phyloP scores from a whole-genome alignment of 2,113 vertebrate species.

The Terrapene triunguis region DNA sequence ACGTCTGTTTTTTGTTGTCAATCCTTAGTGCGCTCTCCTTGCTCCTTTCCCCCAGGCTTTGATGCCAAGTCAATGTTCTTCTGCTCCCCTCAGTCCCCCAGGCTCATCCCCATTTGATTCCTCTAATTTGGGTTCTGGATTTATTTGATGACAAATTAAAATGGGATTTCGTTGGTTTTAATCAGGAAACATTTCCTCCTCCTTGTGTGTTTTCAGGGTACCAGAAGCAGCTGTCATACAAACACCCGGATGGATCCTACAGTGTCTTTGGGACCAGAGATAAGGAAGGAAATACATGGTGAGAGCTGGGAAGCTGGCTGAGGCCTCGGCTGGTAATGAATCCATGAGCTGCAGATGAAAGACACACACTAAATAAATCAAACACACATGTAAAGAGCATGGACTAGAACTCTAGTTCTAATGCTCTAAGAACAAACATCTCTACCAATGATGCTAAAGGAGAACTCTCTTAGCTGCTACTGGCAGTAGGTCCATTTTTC shows the following conservation, averaged over 20 bases:
- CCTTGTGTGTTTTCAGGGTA: conserved; percentile 70
- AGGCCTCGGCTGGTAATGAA: not conserved
- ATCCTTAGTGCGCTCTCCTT: not conserved
- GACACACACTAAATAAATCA: not conserved
- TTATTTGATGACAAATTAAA: not conserved
- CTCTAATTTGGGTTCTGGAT: not conserved
- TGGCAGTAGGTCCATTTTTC: not conserved
- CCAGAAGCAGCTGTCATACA: conserved; percentile 80
- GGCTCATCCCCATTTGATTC: not conserved
- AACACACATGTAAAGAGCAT: not conserved
- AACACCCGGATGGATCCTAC: conserved; percentile 77
- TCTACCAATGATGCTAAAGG: not conserved
- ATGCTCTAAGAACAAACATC: not conserved
- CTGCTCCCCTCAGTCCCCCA: not conserved
- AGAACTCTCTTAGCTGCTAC: not conserved
- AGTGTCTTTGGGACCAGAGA: conserved; percentile 75
- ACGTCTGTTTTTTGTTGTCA: too few relatives aligned
- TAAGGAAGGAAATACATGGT: conserved; percentile 79
- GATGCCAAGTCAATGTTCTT: not conserved
- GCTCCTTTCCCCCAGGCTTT: not conserved
- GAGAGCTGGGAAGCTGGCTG: conserved; percentile 7
- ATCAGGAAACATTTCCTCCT: not conserved
- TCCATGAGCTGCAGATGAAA: not conserved
- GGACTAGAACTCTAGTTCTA: rapidly evolving
- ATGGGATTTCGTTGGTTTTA: not conserved